Conservation (phyloP, 1,140 invertebrate genomes). For the Drosophila serrata region DNA sequence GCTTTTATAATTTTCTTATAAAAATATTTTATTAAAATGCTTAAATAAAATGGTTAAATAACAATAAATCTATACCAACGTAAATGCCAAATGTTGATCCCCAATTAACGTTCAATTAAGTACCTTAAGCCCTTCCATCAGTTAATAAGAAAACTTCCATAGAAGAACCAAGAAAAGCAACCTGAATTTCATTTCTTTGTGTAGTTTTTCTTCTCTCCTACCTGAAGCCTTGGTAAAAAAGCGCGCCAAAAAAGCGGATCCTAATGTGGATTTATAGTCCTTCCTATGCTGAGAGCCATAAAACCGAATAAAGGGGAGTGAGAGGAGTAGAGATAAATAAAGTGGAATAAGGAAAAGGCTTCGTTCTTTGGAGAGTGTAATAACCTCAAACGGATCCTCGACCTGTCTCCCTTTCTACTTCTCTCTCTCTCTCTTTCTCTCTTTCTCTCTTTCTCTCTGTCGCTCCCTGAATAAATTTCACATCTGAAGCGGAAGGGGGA, state of each 20-base stretch:
- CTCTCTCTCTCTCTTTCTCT: neutral
- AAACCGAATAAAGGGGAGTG: conserved; percentile 24
- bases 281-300: conserved; percentile 22
- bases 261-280: conserved; percentile 46
- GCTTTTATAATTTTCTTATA: neutral
- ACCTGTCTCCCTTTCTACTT: conserved; percentile 26
- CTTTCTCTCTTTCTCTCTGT: neutral
- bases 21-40: neutral
- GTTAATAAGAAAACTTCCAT: conserved; percentile 10
- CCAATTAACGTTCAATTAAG: conserved; percentile 29
- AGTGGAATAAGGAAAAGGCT: conserved; percentile 26
- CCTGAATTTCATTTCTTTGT: conserved; percentile 15
- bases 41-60: neutral
- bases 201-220: neutral
- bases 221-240: conserved; percentile 11
- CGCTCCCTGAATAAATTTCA: conserved; percentile 48
- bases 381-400: conserved; percentile 63
- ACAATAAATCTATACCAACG: neutral
- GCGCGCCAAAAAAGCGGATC: conserved; percentile 42
- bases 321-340: conserved; percentile 3
- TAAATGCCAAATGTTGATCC: conserved; percentile 1
- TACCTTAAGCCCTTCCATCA: neutral
- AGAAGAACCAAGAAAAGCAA: neutral
- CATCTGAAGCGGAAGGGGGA: conserved; percentile 36
- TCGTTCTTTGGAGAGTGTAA: conserved; percentile 53